phyloP scores from a whole-genome alignment of 2,113 vertebrate genomes.

The Tachysurus fulvidraco region DNA sequence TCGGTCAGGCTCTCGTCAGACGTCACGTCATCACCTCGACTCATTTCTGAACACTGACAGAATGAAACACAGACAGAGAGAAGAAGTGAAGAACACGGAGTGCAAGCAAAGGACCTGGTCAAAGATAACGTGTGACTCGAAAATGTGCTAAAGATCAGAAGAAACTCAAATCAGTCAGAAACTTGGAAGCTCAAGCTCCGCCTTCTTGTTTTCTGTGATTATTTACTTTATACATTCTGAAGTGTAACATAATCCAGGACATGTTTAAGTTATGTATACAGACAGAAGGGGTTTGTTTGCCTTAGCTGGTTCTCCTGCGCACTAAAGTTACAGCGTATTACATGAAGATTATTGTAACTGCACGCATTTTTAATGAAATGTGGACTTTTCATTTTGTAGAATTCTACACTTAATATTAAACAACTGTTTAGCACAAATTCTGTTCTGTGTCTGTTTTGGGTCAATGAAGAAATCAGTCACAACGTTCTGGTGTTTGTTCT shows the following conservation, averaged over 20 bases:
- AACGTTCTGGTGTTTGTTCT: background rate
- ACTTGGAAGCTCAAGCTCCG: background rate
- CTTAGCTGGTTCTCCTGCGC: background rate
- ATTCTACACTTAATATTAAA: background rate
- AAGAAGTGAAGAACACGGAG: slow-evolving; percentile 64
- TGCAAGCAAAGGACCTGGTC: background rate
- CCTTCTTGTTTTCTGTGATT: background rate
- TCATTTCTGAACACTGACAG: slow-evolving; percentile 70
- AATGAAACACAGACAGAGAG: background rate
- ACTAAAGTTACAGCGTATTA: background rate
- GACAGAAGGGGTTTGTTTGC: background rate
- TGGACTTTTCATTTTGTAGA: background rate
- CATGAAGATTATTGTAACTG: background rate
- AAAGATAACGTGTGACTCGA: background rate
- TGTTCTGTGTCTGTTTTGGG: background rate
- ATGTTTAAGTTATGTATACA: background rate
- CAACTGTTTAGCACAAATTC: background rate
- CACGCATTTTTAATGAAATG: background rate
- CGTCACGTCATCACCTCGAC: slow-evolving; percentile 74
- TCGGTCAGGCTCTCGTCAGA: slow-evolving; percentile 83
- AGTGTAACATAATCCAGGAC: background rate
- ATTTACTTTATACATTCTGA: background rate
- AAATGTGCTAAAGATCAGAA: background rate
- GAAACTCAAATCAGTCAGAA: background rate
- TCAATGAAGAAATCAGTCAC: background rate